These are phyloP conservation scores for Motacilla alba DNA, from an alignment of 2,113 vertebrate genomes.

Conservation along the genomic window DNA sequence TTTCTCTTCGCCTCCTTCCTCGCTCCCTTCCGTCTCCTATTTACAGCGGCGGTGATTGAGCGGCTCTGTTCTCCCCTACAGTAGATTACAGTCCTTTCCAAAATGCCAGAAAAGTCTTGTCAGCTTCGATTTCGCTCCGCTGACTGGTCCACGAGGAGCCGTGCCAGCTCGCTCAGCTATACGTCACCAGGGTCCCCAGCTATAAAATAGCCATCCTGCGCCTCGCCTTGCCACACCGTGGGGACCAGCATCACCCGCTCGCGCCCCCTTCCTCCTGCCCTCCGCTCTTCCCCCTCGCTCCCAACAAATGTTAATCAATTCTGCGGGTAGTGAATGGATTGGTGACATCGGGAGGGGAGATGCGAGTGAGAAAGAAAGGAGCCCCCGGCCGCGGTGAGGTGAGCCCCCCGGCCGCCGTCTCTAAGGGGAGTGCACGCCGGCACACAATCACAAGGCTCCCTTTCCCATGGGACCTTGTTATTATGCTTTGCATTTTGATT, in stretches of 20 bases:
- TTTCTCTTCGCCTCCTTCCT: conserved; percentile 76
- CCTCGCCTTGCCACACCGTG: conserved; percentile 15
- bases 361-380: conserved; percentile 48
- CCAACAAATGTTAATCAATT: conserved; percentile 73
- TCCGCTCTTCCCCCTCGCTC: neutral
- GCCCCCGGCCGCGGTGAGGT: conserved; percentile 1
- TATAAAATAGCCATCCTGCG: conserved; percentile 72
- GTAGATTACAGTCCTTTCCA: conserved; percentile 74
- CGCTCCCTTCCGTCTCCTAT: conserved; percentile 70
- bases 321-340: conserved; percentile 57
- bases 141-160: conserved; percentile 74
- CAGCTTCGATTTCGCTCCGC: conserved; percentile 75
- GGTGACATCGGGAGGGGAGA: conserved; percentile 71
- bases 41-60: conserved; percentile 73
- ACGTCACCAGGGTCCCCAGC: conserved; percentile 73
- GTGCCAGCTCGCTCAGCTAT: conserved; percentile 71
- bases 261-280: neutral
- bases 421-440: conserved; percentile 37
- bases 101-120: conserved; percentile 76
- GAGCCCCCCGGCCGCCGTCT: conserved; percentile 19
- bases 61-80: conserved; percentile 73
- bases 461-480: conserved; percentile 64
- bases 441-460: conserved; percentile 55
- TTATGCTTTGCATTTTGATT: conserved; percentile 64
- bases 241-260: conserved; percentile 1